Conservation (phyloP, 2,888 invertebrate species). For the Erebia epiphron region DNA sequence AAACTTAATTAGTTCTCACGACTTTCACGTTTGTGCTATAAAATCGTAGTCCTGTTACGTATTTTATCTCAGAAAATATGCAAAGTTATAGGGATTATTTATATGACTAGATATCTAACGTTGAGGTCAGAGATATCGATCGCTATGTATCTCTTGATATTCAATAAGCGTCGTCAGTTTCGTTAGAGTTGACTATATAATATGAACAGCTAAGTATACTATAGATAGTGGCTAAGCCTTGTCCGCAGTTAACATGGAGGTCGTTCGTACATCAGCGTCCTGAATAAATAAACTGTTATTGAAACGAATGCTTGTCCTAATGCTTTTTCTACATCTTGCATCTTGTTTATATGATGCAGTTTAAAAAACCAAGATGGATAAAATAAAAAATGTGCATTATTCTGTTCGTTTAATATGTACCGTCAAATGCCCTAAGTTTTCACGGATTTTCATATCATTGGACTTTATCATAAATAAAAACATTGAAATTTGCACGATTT, state of each 20-base stretch:
- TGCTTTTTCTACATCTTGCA: constrained; percentile 26
- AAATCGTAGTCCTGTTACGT: too few relatives aligned
- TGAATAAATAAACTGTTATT: constrained; percentile 56
- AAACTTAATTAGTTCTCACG: too few relatives aligned
- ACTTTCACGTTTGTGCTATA: too few relatives aligned
- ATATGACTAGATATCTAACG: constrained; percentile 16
- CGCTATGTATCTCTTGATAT: constrained; percentile 49
- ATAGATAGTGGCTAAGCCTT: constrained; percentile 34
- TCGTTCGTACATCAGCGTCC: constrained; percentile 52
- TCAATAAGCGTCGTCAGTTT: constrained; percentile 48
- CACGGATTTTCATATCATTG: too few relatives aligned
- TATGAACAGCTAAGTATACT: constrained; percentile 34
- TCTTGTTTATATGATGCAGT: constrained; percentile 17
- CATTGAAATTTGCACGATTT: too few relatives aligned
- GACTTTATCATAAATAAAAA: too few relatives aligned
- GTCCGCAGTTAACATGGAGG: constrained; percentile 49
- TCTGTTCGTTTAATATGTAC: too few relatives aligned
- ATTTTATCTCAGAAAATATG: neutral
- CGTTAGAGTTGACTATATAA: constrained; percentile 46
- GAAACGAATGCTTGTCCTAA: constrained; percentile 34
- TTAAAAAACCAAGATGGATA: neutral
- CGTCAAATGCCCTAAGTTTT: too few relatives aligned
- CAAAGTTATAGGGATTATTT: neutral
- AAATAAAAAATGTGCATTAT: neutral
- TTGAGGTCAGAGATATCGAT: constrained; percentile 41